Conservation (phyloP, 2,797 vertebrate species). For the Anableps anableps region DNA sequence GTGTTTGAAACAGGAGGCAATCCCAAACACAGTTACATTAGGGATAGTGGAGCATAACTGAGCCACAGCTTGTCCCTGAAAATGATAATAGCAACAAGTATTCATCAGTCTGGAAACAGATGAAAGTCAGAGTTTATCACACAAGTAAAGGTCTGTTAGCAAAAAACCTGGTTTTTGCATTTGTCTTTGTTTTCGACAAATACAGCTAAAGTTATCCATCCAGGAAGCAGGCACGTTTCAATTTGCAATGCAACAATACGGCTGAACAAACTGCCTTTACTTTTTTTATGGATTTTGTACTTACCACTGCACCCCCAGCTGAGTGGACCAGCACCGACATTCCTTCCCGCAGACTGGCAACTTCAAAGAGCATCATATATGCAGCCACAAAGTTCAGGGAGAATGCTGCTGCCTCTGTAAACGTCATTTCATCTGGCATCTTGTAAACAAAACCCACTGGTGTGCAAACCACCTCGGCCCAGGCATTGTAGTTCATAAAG, state of each 20-base stretch:
- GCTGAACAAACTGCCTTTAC: conserved; percentile 1
- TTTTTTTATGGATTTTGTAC: conserved; percentile 53
- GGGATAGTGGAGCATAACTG: conserved; percentile 95
- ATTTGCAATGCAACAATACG: background rate
- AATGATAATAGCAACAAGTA: conserved; percentile 49
- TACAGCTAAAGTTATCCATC: background rate
- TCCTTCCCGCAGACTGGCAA: conserved; percentile 94
- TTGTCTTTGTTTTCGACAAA: background rate
- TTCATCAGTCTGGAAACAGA: conserved; percentile 19
- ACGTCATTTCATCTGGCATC: conserved; percentile 97
- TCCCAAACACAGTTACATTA: conserved; percentile 93
- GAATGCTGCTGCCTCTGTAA: conserved; percentile 94
- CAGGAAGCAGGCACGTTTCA: background rate
- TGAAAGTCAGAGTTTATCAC: background rate
- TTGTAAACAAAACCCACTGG: conserved; percentile 94
- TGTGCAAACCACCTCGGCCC: conserved; percentile 98
- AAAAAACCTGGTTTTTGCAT: background rate
- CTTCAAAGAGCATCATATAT: conserved; percentile 99
- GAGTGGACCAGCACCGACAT: conserved; percentile 99
- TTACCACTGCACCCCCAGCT: conserved; percentile 96
- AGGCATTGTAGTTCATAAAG: conserved; percentile 96
- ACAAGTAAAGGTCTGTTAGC: background rate
- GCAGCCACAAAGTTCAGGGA: conserved; percentile 97
- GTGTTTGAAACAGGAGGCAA: conserved; percentile 96
- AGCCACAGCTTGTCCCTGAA: conserved; percentile 97